Conservation (phyloP, 2,888 invertebrate species). For the Acrobasis consociella region DNA sequence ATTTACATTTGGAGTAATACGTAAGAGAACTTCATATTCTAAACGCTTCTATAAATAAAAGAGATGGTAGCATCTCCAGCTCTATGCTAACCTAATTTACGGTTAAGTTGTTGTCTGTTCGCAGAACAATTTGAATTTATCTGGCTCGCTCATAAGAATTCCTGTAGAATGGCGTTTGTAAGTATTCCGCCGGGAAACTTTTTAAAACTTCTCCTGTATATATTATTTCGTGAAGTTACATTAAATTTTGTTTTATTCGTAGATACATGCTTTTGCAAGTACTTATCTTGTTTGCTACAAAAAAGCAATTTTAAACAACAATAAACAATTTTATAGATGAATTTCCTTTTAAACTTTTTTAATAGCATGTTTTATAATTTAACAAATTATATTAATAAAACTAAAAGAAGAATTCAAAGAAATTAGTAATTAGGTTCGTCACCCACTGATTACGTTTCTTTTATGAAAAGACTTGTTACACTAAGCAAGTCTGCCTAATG, state of each 20-base stretch:
- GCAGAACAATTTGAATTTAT: conserved; percentile 16
- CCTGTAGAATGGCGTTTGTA: conserved; percentile 4
- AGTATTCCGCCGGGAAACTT: conserved; percentile 6
- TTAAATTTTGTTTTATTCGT: neutral
- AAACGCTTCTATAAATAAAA: neutral
- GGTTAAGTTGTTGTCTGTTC: conserved; percentile 12
- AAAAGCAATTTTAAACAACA: neutral
- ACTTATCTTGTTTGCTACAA: too few species aligned
- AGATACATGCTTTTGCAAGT: too few species aligned
- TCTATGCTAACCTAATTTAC: conserved; percentile 2
- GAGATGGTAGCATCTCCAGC: neutral
- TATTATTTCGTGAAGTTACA: neutral
- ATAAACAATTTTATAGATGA: neutral
- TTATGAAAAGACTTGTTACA: neutral
- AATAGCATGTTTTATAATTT: too few species aligned
- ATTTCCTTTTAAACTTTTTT: neutral
- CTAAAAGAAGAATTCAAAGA: neutral
- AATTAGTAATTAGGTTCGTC: neutral
- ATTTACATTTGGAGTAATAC: too few species aligned
- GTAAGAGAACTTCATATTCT: too few species aligned
- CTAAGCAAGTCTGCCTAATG: neutral
- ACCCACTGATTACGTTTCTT: neutral
- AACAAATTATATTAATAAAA: too few species aligned
- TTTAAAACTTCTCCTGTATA: neutral
- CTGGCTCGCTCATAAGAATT: conserved; percentile 13